These are phyloP conservation scores for Apis mellifera DNA, from an alignment of 1,140 invertebrate species.

Conservation along the genomic window Amel_HAv3.1 CM009936.2:8318501-8319000, in stretches of 20 bases:
- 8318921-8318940: slow-evolving; percentile 68
- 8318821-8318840: slow-evolving; percentile 47
- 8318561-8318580: too few species aligned
- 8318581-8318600: too few species aligned
- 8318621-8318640: not conserved
- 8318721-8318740: slow-evolving; percentile 73
- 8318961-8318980: slow-evolving; percentile 82
- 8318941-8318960: slow-evolving; percentile 82
- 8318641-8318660: slow-evolving; percentile 63
- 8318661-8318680: slow-evolving; percentile 71
- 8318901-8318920: slow-evolving; percentile 60
- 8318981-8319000: slow-evolving; percentile 77
- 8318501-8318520: too few species aligned
- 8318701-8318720: slow-evolving; percentile 55
- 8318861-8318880: slow-evolving; percentile 51
- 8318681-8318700: slow-evolving; percentile 42
- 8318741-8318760: slow-evolving; percentile 57
- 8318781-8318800: slow-evolving; percentile 58
- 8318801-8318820: slow-evolving; percentile 41
- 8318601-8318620: too few species aligned
- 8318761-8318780: slow-evolving; percentile 58
- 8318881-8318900: slow-evolving; percentile 68
- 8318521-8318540: too few species aligned
- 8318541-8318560: too few species aligned
- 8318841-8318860: slow-evolving; percentile 56